Base-by-base conservation (phyloP, 2,888 invertebrate genomes). In the Rhagonycha fulva region DNA sequence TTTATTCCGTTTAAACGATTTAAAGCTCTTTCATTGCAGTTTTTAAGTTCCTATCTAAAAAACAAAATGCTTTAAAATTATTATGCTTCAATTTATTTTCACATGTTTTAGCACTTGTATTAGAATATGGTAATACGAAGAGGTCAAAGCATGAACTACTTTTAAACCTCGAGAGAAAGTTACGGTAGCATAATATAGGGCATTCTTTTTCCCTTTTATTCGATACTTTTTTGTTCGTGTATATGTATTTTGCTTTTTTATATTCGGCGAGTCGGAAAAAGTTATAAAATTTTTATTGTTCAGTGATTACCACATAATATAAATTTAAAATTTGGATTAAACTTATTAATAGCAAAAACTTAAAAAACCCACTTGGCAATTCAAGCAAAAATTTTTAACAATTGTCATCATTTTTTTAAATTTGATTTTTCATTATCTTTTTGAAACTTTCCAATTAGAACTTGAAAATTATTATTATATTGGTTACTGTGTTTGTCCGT, bases 171-270 rank as follows among this genome's bases (percentile, higher is more conserved):
- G 28, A 70, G 76, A 76, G 76, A 76, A 76, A 76, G 76, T 76
- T 76, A 76, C 72, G 60, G 60, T 70, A 62, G 62, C 71, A 71
- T 24, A 75, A 71, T 71, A 47, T 47, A 66, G 76, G 67, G 72
- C 76, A 76, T 72, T 76, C 72, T 76, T 72, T 76, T 76, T 76
- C 76, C 72, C 76, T 76, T 76, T 76, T 76, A 76, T 72, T 67
- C 28, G 47, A 70, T 62, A 19, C 62, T 66, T n/a, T 66, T 66
- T 47, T 47, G 47, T 47, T 47, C 7, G 47, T 12, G 47, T 47
- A 47, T n/a, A 47, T 47, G n/a, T 9, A 5, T 12, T n/a, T n/a
- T n/a, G n/a, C n/a, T n/a, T 12, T n/a, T n/a, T n/a, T 47, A n/a
- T 47, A 12, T 47, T 47, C n/a, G 7, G n/a, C 47, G n/a, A 47